A percentile compares a stretch with the other conserved stretches of the same genome.
These are phyloP conservation scores for Philypnodon macrostomus DNA, from an alignment of 2,797 vertebrate species.

Conservation along the genomic window DNA sequence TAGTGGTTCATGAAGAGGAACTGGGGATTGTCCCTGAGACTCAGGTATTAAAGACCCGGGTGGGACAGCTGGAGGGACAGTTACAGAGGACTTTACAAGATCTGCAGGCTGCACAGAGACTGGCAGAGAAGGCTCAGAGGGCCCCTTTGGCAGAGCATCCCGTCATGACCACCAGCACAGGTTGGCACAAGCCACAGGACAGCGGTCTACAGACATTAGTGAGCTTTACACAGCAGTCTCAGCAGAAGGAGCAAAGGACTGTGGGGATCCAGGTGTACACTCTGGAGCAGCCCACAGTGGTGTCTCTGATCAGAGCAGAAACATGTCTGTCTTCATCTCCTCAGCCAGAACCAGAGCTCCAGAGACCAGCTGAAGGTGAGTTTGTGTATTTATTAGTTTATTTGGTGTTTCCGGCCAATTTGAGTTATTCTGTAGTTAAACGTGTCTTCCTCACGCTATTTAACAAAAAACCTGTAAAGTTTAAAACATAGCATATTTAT, in stretches of 20 bases:
- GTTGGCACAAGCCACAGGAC: slow-evolving; percentile 70
- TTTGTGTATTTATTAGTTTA: neutral
- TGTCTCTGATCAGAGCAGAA: slow-evolving; percentile 70
- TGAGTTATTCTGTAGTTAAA: too few relatives aligned
- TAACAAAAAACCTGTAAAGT: too few relatives aligned
- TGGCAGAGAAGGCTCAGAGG: slow-evolving; percentile 50
- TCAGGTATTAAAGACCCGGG: slow-evolving; percentile 76
- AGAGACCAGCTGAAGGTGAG: slow-evolving; percentile 51
- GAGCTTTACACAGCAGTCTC: slow-evolving; percentile 74
- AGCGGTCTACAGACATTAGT: slow-evolving; percentile 75
- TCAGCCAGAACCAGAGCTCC: slow-evolving; percentile 35
- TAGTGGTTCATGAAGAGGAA: slow-evolving; percentile 84
- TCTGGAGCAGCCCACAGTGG: slow-evolving; percentile 76
- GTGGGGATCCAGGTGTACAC: slow-evolving; percentile 84
- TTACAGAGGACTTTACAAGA: slow-evolving; percentile 80
- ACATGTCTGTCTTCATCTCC: slow-evolving; percentile 60
- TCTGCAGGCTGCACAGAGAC: slow-evolving; percentile 76
- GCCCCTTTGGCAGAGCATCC: slow-evolving; percentile 65
- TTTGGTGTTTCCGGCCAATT: neutral
- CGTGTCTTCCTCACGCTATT: too few relatives aligned
- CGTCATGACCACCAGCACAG: slow-evolving; percentile 70
- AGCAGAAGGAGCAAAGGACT: slow-evolving; percentile 72
- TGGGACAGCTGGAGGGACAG: slow-evolving; percentile 81
- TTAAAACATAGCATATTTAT: neutral
- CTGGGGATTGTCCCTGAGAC: slow-evolving; percentile 78